Evolutionary conservation across 2,113 vertebrate genomes (phyloP).

Genomic region (Mastomys natalensis): DNA sequence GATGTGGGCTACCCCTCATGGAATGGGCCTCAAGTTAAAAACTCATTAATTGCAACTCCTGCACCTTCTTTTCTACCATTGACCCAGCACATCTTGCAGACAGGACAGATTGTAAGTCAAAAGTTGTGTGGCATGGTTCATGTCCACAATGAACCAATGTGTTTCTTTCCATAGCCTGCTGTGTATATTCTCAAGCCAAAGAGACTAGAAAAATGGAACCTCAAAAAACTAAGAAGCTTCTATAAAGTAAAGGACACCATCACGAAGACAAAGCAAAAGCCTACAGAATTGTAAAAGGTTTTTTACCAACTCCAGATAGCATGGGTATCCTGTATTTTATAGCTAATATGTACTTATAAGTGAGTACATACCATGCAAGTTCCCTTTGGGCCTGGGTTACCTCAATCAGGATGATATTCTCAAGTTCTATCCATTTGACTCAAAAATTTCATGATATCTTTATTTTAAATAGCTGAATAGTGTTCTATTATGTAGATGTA

Average conservation of each 20-base stretch:
- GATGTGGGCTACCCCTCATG: neutral
- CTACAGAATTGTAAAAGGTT: neutral
- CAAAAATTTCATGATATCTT: too few species aligned
- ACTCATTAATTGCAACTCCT: neutral
- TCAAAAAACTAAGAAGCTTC: neutral
- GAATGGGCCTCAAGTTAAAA: neutral
- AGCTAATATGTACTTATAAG: too few species aligned
- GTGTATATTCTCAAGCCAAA: neutral
- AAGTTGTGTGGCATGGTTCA: neutral
- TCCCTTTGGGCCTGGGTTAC: too few species aligned
- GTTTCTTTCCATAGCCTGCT: neutral
- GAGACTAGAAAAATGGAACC: neutral
- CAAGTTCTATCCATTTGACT: too few species aligned
- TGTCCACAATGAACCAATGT: too few species aligned
- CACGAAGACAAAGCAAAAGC: neutral
- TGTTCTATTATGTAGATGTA: too few species aligned
- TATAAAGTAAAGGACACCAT: neutral
- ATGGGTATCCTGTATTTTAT: too few species aligned
- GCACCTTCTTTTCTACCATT: neutral
- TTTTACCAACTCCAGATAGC: neutral
- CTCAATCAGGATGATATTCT: too few species aligned
- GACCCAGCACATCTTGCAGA: neutral
- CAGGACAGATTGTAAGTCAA: neutral
- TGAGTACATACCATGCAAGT: too few species aligned
- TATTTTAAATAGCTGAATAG: too few species aligned